Evolutionary conservation across 2,113 vertebrate species (phyloP).

Genomic region (Platysteira castanea): DNA sequence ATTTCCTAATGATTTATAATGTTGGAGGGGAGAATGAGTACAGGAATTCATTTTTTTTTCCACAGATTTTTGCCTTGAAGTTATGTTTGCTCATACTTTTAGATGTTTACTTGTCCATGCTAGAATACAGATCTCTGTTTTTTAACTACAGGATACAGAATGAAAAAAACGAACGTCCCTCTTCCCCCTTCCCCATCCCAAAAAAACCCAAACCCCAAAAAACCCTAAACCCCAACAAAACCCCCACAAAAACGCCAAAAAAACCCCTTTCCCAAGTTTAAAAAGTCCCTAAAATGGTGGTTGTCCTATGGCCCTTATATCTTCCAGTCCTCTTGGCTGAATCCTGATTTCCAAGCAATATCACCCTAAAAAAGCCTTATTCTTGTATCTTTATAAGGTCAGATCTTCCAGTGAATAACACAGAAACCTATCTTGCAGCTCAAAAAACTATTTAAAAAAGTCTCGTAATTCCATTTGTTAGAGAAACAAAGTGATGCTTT

Average conservation of each 20-base stretch:
- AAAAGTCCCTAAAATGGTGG: not conserved
- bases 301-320: not conserved
- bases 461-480: not conserved
- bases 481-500: not conserved
- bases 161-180: not conserved
- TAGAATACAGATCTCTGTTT: not conserved
- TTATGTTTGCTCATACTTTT: not conserved
- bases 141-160: not conserved
- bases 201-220: not conserved
- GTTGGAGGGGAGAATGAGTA: not conserved
- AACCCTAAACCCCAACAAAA: not conserved
- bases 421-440: not conserved
- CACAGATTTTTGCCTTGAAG: not conserved
- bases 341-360: not conserved
- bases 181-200: rapidly evolving
- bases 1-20: not conserved
- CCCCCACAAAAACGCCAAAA: not conserved
- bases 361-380: not conserved
- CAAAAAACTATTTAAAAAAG: not conserved
- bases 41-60: not conserved
- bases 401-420: not conserved
- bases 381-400: not conserved
- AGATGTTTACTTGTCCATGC: not conserved
- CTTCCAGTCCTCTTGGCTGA: not conserved
- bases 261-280: not conserved